Percentiles rank a stretch among this genome's conserved stretches.
Conservation (phyloP, 2,113 vertebrate species). For the Epinephelus moara region DNA sequence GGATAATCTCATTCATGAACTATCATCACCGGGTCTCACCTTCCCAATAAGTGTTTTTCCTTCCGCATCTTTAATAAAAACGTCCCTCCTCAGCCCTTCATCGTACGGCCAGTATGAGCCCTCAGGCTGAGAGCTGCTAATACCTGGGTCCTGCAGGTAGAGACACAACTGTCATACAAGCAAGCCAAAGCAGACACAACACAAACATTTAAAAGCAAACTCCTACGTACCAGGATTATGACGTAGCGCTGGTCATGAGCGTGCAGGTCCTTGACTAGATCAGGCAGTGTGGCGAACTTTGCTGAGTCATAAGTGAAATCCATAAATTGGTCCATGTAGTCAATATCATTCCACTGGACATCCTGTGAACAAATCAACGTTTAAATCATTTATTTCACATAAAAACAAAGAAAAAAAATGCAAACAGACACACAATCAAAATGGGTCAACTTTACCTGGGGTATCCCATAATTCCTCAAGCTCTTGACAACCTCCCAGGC, state of each 20-base stretch:
- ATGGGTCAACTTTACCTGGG: slow-evolving; percentile 75
- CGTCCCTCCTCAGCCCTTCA: slow-evolving; percentile 85
- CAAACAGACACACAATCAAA: neutral
- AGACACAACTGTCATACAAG: slow-evolving; percentile 28
- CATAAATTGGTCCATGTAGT: slow-evolving; percentile 90
- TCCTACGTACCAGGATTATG: slow-evolving; percentile 87
- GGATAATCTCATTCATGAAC: neutral
- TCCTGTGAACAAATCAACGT: slow-evolving; percentile 79
- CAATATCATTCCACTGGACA: slow-evolving; percentile 87
- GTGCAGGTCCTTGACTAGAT: slow-evolving; percentile 86
- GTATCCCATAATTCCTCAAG: slow-evolving; percentile 86
- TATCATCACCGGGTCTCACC: slow-evolving; percentile 74
- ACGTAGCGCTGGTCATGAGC: slow-evolving; percentile 84
- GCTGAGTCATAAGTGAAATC: slow-evolving; percentile 88
- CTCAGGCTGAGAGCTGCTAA: slow-evolving; percentile 86
- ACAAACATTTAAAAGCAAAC: rapidly evolving
- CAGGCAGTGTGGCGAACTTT: slow-evolving; percentile 85
- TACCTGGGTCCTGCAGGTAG: slow-evolving; percentile 87
- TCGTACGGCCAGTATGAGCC: slow-evolving; percentile 91
- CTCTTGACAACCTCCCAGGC: slow-evolving; percentile 88
- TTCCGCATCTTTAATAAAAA: slow-evolving; percentile 89
- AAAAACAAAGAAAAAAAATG: neutral
- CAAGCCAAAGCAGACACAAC: neutral
- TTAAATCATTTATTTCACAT: neutral
- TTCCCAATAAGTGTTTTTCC: slow-evolving; percentile 88